These are phyloP conservation scores for Synergus umbraculus DNA, from an alignment of 2,888 invertebrate genomes.

Conservation along the genomic window DNA sequence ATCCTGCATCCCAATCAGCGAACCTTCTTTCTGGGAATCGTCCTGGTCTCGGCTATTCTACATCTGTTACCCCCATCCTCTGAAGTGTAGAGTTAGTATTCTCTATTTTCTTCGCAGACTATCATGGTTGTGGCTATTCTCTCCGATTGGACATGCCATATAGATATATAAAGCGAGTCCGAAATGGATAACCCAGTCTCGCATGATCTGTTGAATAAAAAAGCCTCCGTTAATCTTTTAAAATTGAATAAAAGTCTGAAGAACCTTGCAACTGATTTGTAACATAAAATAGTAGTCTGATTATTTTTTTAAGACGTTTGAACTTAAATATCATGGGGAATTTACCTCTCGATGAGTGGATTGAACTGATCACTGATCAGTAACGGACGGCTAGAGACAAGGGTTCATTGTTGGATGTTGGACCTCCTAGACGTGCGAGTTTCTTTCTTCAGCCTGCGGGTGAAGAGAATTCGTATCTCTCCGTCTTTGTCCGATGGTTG, in stretches of 20 bases:
- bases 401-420: background rate
- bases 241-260: slow-evolving; percentile 11
- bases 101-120: slow-evolving; percentile 18
- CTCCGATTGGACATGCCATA: slow-evolving; percentile 62
- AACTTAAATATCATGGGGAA: background rate
- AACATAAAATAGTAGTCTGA: background rate
- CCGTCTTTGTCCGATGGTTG: background rate
- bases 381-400: background rate
- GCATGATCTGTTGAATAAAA: slow-evolving; percentile 44
- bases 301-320: background rate
- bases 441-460: background rate
- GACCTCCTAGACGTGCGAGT: slow-evolving; percentile 1
- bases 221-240: background rate
- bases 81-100: slow-evolving; percentile 20
- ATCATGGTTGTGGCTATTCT: slow-evolving; percentile 55
- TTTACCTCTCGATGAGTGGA: background rate
- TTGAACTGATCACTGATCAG: background rate
- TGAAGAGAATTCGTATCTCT: background rate
- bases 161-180: slow-evolving; percentile 55
- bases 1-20: slow-evolving; percentile 30
- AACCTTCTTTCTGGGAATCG: slow-evolving; percentile 32
- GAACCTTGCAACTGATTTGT: background rate
- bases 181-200: slow-evolving; percentile 59
- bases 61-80: slow-evolving; percentile 37
- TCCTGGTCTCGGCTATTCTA: background rate